Evolutionary conservation across 2,888 invertebrate genomes (phyloP).

Genomic region (Drosophila flavopinicola): DNA sequence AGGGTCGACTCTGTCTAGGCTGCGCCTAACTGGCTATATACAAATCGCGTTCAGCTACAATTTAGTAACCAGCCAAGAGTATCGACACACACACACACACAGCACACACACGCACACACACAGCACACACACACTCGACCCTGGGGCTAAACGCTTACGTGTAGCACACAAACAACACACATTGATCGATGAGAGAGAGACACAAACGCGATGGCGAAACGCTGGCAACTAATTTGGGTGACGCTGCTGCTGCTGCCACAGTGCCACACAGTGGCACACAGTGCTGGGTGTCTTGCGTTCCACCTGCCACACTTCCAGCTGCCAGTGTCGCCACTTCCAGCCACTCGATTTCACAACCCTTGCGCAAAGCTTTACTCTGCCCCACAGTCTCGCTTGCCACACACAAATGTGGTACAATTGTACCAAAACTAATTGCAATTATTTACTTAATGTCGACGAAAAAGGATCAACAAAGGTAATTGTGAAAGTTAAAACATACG

Average conservation of each 20-base stretch:
- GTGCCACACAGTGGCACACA: slow-evolving; percentile 8
- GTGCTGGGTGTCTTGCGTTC: slow-evolving; percentile 40
- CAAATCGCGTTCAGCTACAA: no score
- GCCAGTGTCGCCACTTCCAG: slow-evolving; percentile 11
- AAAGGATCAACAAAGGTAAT: no score
- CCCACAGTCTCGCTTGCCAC: no score
- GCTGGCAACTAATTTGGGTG: slow-evolving; percentile 78
- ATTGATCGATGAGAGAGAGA: slow-evolving; percentile 35
- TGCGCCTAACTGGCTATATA: slow-evolving; percentile 3
- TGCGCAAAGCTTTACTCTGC: slow-evolving; percentile 13
- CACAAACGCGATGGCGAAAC: slow-evolving; percentile 76
- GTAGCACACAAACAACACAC: background rate
- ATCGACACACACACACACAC: no score
- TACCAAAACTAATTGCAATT: no score
- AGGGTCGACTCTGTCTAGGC: no score
- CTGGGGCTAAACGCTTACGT: slow-evolving; percentile 30
- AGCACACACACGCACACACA: no score
- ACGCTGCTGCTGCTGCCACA: slow-evolving; percentile 46
- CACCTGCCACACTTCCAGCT: slow-evolving; percentile 42
- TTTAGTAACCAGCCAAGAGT: no score
- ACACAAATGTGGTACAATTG: no score
- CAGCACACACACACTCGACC: slow-evolving; percentile 24
- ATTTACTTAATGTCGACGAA: no score
- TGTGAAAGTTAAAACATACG: no score
- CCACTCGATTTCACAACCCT: slow-evolving; percentile 33